Conservation (phyloP, 1,140 invertebrate species). For the Procambarus clarkii region DNA sequence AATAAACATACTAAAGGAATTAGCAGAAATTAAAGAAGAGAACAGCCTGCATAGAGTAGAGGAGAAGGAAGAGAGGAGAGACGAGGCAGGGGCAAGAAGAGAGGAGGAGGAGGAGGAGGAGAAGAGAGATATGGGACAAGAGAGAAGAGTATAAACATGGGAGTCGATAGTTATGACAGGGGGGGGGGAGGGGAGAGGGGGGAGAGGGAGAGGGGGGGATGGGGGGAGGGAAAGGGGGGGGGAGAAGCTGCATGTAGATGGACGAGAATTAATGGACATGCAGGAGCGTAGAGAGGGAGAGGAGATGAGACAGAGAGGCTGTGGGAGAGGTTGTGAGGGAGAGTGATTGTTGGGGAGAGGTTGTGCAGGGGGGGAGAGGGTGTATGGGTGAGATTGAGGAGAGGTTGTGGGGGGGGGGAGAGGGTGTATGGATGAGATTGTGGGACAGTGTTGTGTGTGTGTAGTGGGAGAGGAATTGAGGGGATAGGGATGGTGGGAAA, state of each 20-base stretch:
- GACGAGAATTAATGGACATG: too few species aligned
- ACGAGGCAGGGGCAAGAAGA: neutral
- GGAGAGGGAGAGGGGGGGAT: neutral
- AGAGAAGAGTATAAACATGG: neutral
- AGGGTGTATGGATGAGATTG: too few species aligned
- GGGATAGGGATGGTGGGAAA: neutral
- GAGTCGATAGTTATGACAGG: neutral
- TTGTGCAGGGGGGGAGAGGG: too few species aligned
- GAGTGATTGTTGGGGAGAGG: too few species aligned
- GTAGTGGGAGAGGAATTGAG: neutral
- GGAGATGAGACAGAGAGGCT: too few species aligned
- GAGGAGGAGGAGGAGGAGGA: neutral
- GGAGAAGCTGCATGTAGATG: neutral
- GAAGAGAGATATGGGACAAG: neutral
- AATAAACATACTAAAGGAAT: too few species aligned
- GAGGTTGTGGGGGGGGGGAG: too few species aligned
- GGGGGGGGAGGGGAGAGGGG: neutral
- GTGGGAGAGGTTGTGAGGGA: too few species aligned
- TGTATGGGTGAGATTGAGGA: too few species aligned
- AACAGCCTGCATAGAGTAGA: too few species aligned
- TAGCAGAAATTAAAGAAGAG: too few species aligned
- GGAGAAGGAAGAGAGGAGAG: neutral
- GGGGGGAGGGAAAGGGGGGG: neutral
- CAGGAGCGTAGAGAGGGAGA: neutral
- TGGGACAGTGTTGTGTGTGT: too few species aligned